These are phyloP conservation scores for Trachymyrmex septentrionalis DNA, from an alignment of 1,140 invertebrate species.

Conservation along the genomic window DNA sequence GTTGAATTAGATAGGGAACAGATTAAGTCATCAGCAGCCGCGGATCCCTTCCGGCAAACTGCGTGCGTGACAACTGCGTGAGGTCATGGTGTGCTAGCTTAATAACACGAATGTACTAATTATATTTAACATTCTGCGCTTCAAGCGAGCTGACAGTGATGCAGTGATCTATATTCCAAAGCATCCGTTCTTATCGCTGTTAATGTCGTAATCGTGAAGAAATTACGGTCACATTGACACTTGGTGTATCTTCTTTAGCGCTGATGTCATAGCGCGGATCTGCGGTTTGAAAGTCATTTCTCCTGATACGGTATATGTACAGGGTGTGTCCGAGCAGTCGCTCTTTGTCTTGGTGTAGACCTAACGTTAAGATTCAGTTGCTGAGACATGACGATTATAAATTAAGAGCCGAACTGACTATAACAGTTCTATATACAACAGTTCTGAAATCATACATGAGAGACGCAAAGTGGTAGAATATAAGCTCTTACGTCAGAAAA, in stretches of 20 bases:
- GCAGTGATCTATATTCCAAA: conserved; percentile 34
- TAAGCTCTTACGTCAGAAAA: not conserved
- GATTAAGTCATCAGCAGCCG: not conserved
- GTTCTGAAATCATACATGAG: not conserved
- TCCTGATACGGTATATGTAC: not conserved
- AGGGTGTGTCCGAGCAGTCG: not conserved
- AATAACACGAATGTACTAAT: conserved; percentile 25
- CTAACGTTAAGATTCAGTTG: not conserved
- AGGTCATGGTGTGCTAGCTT: conserved; percentile 17
- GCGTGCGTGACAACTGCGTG: not conserved
- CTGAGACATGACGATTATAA: too few relatives aligned
- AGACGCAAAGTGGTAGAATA: not conserved
- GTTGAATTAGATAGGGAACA: not conserved
- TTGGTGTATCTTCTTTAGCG: conserved; percentile 68
- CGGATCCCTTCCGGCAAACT: not conserved
- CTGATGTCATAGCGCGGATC: conserved; percentile 69
- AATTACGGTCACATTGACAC: conserved; percentile 61
- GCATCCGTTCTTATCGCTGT: conserved; percentile 27
- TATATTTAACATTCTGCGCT: conserved; percentile 27
- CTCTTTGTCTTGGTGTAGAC: not conserved
- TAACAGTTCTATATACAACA: too few relatives aligned
- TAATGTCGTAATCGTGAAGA: conserved; percentile 71
- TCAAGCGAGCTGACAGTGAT: not conserved
- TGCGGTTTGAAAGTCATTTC: conserved; percentile 48
- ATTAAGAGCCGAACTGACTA: not conserved